Conservation (phyloP, 2,113 vertebrate genomes). For the Mola mola region DNA sequence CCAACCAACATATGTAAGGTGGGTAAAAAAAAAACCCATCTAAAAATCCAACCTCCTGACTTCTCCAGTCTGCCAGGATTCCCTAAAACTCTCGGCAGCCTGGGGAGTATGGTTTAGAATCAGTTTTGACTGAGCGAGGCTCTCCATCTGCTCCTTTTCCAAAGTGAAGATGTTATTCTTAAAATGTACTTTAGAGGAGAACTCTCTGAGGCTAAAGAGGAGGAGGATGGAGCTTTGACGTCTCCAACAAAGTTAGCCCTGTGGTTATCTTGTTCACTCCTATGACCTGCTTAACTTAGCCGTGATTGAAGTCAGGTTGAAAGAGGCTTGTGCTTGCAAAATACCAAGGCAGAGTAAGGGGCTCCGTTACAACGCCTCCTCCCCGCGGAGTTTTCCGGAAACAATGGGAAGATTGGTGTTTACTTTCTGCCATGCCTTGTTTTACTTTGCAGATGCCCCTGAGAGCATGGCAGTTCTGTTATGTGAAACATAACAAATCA, state of each 20-base stretch:
- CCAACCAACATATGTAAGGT: neutral
- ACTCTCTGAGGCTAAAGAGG: constrained; percentile 71
- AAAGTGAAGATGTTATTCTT: constrained; percentile 73
- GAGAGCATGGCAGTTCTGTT: constrained; percentile 54
- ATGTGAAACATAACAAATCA: constrained; percentile 50
- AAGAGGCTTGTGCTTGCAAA: constrained; percentile 64
- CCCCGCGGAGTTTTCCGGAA: constrained; percentile 64
- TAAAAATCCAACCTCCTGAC: constrained; percentile 32
- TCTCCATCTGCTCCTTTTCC: constrained; percentile 67
- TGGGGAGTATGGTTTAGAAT: constrained; percentile 68
- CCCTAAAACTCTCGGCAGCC: constrained; percentile 56
- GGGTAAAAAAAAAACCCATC: neutral
- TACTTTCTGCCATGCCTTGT: constrained; percentile 69
- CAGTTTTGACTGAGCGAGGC: constrained; percentile 50
- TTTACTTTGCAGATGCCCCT: constrained; percentile 56
- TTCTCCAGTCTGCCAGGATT: constrained; percentile 48
- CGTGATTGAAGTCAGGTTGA: constrained; percentile 73
- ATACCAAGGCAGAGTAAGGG: constrained; percentile 61
- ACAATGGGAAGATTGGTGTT: constrained; percentile 72
- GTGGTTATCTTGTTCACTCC: constrained; percentile 73
- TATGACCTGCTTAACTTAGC: constrained; percentile 75
- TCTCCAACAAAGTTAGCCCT: constrained; percentile 73
- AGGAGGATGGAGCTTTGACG: constrained; percentile 65
- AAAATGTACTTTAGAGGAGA: constrained; percentile 72
- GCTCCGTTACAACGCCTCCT: constrained; percentile 54